Evolutionary conservation across 2,113 vertebrate genomes (phyloP), one percentile per base, ranked within the genome.

Genomic region (Trochalopteron elliotii): DNA sequence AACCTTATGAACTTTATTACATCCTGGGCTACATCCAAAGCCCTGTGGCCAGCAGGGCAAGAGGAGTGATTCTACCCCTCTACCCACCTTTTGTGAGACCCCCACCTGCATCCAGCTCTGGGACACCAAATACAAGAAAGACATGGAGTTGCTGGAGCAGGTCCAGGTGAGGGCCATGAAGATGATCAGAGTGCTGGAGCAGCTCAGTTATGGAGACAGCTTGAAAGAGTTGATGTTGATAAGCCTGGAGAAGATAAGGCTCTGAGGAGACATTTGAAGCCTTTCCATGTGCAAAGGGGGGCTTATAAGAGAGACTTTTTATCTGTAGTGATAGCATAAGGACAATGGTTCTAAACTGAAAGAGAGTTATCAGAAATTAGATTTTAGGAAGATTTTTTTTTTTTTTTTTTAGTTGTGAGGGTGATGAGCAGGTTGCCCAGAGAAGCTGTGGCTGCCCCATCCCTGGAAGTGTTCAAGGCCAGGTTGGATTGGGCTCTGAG

Each of bases 21-120:
- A 35, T 81, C 24, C 37, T 55, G 30, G 12, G 17, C 69, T 83
- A 10, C 37, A 65, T 74, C 16, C 45, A 83, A 31, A 71, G 17
- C 21, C 28, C 39, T 0, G 0, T 50, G 23, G 6, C 10, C 63
- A 76, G 31, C n/a, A 40, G 67, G 17, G 11, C 0, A 0, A 64
- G 21, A 40, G 19, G 67, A 31, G 5, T 23, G 10, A 39, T 86
- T 67, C 13, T 56, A 1, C 3, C 16, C 10, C 17, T 64, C 27
- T 57, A 3, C 24, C n/a, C 19, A 4, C 0, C 5, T 70, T 21
- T 64, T 10, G 5, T 44, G 40, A 88, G 45, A 72, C 3, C 8
- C 15, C 17, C 52, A 39, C 5, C 68, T 63, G 42, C 15, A 1
- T 78, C 23, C 64, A 69, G 17, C 35, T 39, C 50, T 78, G 33